Evolutionary conservation across 2,888 invertebrate species (phyloP).

Genomic region (Phyllotreta striolata): DNA sequence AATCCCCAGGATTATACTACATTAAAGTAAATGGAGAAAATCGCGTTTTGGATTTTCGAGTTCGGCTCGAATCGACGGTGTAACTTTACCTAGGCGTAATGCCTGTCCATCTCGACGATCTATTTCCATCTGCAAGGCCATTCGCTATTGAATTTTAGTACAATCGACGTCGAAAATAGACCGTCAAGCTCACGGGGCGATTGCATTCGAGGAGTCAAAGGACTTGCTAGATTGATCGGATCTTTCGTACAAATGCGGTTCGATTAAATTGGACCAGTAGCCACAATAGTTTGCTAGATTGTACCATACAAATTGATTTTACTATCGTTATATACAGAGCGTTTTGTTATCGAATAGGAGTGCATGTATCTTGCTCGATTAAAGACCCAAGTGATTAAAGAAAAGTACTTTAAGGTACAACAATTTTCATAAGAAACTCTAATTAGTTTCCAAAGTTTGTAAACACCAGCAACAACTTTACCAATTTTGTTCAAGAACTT

Average conservation of each 20-base stretch:
- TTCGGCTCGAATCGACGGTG: not conserved
- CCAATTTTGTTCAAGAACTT: no score
- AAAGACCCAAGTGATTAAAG: no score
- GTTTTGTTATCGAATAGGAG: no score
- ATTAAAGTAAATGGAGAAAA: not conserved
- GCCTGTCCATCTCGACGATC: conserved; percentile 27
- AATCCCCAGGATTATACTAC: not conserved
- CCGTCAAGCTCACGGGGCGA: conserved; percentile 14
- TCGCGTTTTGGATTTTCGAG: not conserved
- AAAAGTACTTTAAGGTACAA: no score
- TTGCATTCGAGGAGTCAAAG: conserved; percentile 7
- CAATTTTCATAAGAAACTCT: no score
- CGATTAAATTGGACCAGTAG: no score
- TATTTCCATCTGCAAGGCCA: conserved; percentile 37
- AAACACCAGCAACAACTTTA: no score
- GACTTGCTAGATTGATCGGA: conserved; percentile 1
- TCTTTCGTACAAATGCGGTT: not conserved
- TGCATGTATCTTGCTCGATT: no score
- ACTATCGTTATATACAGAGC: no score
- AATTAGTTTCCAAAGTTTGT: no score
- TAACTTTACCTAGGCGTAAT: conserved; percentile 31
- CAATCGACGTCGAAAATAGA: conserved; percentile 23
- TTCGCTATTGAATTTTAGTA: conserved; percentile 30
- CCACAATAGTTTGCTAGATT: no score
- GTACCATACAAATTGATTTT: no score